Evolutionary conservation across 1,140 invertebrate species (phyloP).

Genomic region (Diprion similis): DNA sequence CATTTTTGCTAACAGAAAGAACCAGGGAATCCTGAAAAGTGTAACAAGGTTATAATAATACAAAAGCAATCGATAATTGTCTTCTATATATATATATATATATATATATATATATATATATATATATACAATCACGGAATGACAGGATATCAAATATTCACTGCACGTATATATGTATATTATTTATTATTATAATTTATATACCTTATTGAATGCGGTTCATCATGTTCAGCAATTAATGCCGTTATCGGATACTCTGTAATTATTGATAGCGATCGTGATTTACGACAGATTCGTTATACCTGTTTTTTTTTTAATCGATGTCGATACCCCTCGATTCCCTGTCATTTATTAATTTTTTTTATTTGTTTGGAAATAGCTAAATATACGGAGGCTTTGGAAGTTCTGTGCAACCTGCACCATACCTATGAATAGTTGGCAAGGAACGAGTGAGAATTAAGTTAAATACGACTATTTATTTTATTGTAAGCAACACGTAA

Average conservation of each 20-base stretch:
- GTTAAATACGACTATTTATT: conserved; percentile 33
- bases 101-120: too few relatives aligned
- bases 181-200: background rate
- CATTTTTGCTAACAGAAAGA: too few relatives aligned
- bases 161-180: background rate
- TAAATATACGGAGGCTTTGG: background rate
- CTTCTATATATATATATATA: too few relatives aligned
- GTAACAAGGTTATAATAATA: background rate
- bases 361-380: background rate
- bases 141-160: background rate
- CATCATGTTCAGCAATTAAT: background rate
- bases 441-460: background rate
- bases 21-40: background rate
- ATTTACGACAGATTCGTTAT: background rate
- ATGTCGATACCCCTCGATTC: too few relatives aligned
- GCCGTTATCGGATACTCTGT: background rate
- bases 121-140: too few relatives aligned
- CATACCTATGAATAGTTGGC: background rate
- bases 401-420: background rate
- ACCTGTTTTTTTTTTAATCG: background rate
- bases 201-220: background rate
- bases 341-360: background rate
- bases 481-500: conserved; percentile 59
- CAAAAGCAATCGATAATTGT: background rate
- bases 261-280: background rate